Percentiles rank a stretch among this genome's conserved stretches.
These are phyloP conservation scores for Macrotus californicus DNA, from an alignment of 2,113 vertebrate genomes.

Conservation along the genomic window DNA sequence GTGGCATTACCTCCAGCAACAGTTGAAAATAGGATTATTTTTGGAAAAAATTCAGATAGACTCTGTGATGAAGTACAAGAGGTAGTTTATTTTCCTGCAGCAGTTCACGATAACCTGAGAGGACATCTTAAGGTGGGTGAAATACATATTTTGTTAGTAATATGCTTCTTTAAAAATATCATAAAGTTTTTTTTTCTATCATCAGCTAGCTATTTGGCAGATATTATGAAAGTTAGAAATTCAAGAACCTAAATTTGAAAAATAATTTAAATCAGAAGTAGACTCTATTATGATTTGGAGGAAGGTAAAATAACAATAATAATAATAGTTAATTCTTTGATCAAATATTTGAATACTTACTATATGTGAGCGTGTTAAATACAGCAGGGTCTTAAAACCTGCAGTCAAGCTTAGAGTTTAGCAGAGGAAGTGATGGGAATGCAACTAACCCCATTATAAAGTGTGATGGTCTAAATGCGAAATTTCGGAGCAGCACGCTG, in stretches of 20 bases:
- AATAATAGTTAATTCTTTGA: constrained; percentile 4
- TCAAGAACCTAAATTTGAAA: constrained; percentile 2
- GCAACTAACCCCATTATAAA: neutral
- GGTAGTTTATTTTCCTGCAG: constrained; percentile 86
- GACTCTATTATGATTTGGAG: constrained; percentile 9
- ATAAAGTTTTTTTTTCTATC: neutral
- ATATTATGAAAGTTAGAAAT: constrained; percentile 32
- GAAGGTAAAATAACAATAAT: neutral
- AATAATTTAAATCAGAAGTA: constrained; percentile 36
- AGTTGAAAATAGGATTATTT: constrained; percentile 83
- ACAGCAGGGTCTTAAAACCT: neutral
- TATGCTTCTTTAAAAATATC: neutral
- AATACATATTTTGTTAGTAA: constrained; percentile 31
- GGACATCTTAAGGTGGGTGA: constrained; percentile 85
- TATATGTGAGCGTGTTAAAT: neutral
- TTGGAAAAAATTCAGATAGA: constrained; percentile 96
- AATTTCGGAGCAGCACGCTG: neutral
- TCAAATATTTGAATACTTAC: constrained; percentile 17
- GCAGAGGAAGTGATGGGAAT: neutral
- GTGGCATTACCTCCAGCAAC: constrained; percentile 93
- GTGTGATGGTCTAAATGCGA: neutral
- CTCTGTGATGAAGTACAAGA: constrained; percentile 94
- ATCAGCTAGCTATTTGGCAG: constrained; percentile 7
- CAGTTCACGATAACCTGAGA: constrained; percentile 70
- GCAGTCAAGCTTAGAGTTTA: neutral